Evolutionary conservation across 2,113 vertebrate species (phyloP).

Genomic region (Romanogobio albipinnatus): DNA sequence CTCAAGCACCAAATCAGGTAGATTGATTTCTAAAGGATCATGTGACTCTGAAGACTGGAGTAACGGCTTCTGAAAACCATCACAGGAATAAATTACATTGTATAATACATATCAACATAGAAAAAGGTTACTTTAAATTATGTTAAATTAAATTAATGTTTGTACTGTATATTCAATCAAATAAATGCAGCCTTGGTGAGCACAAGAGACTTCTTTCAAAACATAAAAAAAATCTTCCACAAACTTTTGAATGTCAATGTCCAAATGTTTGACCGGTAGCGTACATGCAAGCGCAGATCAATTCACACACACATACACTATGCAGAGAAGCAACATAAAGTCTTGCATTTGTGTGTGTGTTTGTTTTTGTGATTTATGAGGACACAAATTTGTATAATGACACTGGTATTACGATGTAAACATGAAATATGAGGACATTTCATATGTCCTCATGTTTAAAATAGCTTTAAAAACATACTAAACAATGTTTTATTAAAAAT

Average conservation of each 20-base stretch:
- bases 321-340: constrained; percentile 33
- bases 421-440: too few species aligned
- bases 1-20: neutral
- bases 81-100: neutral
- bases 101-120: too few species aligned
- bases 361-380: too few species aligned
- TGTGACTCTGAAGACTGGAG: neutral
- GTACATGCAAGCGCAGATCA: neutral
- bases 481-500: too few species aligned
- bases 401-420: too few species aligned
- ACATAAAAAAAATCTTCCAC: neutral
- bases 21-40: neutral
- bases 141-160: too few species aligned
- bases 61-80: neutral
- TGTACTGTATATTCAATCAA: neutral
- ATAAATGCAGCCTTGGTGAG: neutral
- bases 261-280: neutral
- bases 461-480: too few species aligned
- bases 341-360: constrained; percentile 7
- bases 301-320: constrained; percentile 48
- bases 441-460: too few species aligned
- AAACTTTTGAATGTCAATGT: neutral
- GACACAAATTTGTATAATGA: too few species aligned
- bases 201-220: neutral
- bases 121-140: too few species aligned